Base-by-base conservation (phyloP, 2,797 vertebrate species). In the Neosalanx taihuensis region DNA sequence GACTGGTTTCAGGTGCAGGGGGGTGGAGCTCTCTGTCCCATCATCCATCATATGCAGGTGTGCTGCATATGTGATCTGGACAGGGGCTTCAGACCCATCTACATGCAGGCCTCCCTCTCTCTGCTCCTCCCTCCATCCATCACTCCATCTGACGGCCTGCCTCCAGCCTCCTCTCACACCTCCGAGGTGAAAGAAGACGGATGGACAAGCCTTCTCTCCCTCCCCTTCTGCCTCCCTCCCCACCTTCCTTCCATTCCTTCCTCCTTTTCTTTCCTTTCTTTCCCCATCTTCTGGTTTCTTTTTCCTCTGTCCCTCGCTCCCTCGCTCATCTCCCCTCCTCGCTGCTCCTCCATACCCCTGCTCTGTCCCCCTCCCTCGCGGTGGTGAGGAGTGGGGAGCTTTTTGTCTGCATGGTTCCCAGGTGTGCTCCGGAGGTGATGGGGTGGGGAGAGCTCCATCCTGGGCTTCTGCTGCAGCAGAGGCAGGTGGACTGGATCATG, bases 131-230 rank as follows among this genome's bases (percentile, higher is more conserved):
- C 7, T n/a, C 41, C 64, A 78, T 76, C 73, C 72, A 71, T 82
- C 78, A 69, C 67, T 61, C 69, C 67, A 53, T 17, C 58, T 77
- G 76, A 81, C 76, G 77, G 76, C 71, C 66, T 66, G 71, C 83
- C 74, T 79, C 46, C 61, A 72, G 33, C 46, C 60, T 26, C 64
- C 71, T 58, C 61, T 66, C 53, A 67, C 68, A 65, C 72, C 75
- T 79, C 78, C 72, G 60, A 72, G 13, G 31, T 74, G 56, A 70
- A 49, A 63, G 70, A 64, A 72, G 29, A 66, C 17, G 15, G 26
- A 33, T 68, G 17, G 10, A 41, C 37, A 20, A 59, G 31, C 62
- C 60, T 60, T 58, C 49, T 53, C 12, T 53, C 49, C 58, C 70
- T 73, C 75, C 63, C 72, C 67, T 51, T 64, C 72, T 30, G 26